These are phyloP conservation scores for Margarornis squamiger DNA, from an alignment of 2,797 vertebrate genomes.

Conservation along the genomic window DNA sequence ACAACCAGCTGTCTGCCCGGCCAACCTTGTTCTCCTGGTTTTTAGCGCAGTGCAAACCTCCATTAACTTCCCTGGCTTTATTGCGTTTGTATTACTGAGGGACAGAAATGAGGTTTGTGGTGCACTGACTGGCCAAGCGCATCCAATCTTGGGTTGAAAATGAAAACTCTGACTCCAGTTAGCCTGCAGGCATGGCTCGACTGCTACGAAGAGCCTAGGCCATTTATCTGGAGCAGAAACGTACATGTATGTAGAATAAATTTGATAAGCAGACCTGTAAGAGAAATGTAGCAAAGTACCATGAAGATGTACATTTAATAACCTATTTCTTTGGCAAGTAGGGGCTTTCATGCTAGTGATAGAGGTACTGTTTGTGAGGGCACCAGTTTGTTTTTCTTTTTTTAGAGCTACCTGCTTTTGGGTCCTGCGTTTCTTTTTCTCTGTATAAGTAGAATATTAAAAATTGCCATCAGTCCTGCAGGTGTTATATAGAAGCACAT, in stretches of 20 bases:
- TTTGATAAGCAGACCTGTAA: not conserved
- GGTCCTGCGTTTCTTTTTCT: not conserved
- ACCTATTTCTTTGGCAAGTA: not conserved
- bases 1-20: not conserved
- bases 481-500: not conserved
- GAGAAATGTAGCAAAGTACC: not conserved
- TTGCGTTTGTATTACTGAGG: not conserved
- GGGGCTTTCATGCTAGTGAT: not conserved
- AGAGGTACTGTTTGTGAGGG: not conserved
- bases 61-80: not conserved
- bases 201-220: not conserved
- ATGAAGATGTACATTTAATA: not conserved
- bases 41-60: not conserved
- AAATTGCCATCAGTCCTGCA: not conserved
- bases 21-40: not conserved
- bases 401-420: not conserved
- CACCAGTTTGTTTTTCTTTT: too few species aligned
- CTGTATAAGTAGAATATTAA: not conserved
- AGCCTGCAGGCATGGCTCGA: conserved; percentile 11
- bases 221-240: conserved; percentile 15
- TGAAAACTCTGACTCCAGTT: not conserved
- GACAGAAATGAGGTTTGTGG: not conserved
- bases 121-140: not conserved
- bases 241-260: not conserved
- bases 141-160: conserved; percentile 45